These are phyloP conservation scores for Cygnus atratus DNA, from an alignment of 2,113 vertebrate species.

Conservation along the genomic window DNA sequence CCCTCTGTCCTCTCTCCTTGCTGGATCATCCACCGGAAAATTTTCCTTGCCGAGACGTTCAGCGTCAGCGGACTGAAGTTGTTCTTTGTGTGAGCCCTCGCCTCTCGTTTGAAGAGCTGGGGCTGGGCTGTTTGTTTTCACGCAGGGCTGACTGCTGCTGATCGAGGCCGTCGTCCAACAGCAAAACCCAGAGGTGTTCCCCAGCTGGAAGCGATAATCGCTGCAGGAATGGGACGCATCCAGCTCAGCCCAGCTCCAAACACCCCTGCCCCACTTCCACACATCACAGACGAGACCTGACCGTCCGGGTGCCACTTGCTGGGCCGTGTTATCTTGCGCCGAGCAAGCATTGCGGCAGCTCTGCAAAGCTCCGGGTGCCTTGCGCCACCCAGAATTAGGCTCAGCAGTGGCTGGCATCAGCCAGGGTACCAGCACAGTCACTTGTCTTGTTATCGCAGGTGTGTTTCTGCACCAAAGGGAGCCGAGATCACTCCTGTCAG, in stretches of 20 bases:
- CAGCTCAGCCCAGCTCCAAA: background rate
- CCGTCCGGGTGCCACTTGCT: background rate
- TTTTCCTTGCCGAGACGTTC: background rate
- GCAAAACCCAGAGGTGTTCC: background rate
- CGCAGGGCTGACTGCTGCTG: background rate
- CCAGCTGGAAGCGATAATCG: fast-evolving
- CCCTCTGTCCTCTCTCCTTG: fast-evolving
- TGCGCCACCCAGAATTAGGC: background rate
- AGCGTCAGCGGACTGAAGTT: background rate
- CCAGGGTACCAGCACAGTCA: fast-evolving
- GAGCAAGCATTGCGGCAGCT: background rate
- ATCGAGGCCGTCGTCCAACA: background rate
- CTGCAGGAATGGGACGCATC: background rate
- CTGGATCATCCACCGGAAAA: background rate
- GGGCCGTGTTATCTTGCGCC: fast-evolving
- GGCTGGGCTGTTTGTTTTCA: constrained; percentile 56
- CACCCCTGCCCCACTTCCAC: background rate
- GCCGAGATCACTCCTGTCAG: fast-evolving
- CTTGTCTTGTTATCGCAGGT: background rate
- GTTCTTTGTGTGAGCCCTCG: background rate
- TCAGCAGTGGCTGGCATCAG: fast-evolving
- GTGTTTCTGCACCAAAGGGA: background rate
- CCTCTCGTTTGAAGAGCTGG: background rate
- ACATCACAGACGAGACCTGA: background rate
- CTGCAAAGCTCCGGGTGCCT: background rate